These are phyloP conservation scores for Epicampocera succincta DNA, from an alignment of 2,888 invertebrate genomes.

Conservation along the genomic window DNA sequence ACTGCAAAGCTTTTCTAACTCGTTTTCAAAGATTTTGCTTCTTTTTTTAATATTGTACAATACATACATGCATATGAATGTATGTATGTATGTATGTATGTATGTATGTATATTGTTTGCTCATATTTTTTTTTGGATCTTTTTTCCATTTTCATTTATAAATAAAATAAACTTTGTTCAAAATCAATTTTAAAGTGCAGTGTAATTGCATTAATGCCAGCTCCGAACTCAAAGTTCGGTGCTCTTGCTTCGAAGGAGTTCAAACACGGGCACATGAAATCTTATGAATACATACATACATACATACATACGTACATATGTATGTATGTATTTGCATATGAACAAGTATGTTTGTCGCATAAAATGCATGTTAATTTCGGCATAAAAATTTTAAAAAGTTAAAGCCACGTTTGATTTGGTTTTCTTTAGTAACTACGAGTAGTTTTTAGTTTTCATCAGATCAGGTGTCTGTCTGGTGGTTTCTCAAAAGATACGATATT, in stretches of 20 bases:
- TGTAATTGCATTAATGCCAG: conserved; percentile 12
- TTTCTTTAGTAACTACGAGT: conserved; percentile 20
- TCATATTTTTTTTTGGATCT: background rate
- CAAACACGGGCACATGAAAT: background rate
- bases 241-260: conserved; percentile 8
- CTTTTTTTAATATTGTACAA: background rate
- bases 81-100: no score
- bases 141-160: conserved; percentile 30
- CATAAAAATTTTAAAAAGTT: conserved; percentile 26
- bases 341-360: conserved; percentile 3
- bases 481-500: background rate
- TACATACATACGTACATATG: background rate
- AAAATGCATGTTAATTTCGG: conserved; percentile 40
- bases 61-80: no score
- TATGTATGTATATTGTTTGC: background rate
- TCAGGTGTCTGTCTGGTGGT: conserved; percentile 55
- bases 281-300: background rate
- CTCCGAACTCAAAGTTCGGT: conserved; percentile 1
- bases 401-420: conserved; percentile 16
- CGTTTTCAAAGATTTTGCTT: conserved; percentile 29
- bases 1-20: conserved; percentile 37
- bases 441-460: conserved; percentile 38
- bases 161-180: conserved; percentile 19
- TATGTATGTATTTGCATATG: background rate
- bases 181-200: conserved; percentile 36